These are phyloP conservation scores for Bostrychus sinensis DNA, from an alignment of 2,113 vertebrate genomes.

Conservation along the genomic window DNA sequence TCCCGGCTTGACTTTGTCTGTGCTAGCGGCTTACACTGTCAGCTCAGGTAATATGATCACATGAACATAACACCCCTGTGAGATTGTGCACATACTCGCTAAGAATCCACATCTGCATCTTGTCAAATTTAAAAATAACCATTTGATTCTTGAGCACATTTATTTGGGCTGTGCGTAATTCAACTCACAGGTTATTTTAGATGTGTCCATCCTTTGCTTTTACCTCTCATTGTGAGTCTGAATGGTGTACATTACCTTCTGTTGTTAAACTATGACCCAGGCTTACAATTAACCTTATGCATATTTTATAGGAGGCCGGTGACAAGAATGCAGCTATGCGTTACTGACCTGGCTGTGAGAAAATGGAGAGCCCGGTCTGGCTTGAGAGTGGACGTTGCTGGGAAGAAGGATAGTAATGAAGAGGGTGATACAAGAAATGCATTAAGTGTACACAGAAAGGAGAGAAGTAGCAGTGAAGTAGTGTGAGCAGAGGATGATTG, in stretches of 20 bases:
- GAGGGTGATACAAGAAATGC: slow-evolving; percentile 14
- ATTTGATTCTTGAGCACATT: slow-evolving; percentile 22
- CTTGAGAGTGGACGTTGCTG: slow-evolving; percentile 6
- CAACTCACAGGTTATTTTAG: slow-evolving; percentile 14
- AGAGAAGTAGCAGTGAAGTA: slow-evolving; percentile 9
- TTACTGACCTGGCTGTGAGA: slow-evolving; percentile 58
- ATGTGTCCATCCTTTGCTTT: slow-evolving; percentile 11
- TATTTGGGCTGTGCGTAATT: slow-evolving; percentile 39
- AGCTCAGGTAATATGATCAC: slow-evolving; percentile 45
- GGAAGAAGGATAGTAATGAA: slow-evolving; percentile 17
- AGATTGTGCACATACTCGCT: slow-evolving; percentile 15
- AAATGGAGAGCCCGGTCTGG: slow-evolving; percentile 6
- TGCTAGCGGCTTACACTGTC: slow-evolving; percentile 24
- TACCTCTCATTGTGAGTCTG: slow-evolving; percentile 20
- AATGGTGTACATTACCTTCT: slow-evolving; percentile 62
- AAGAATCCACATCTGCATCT: slow-evolving; percentile 8
- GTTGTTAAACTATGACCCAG: slow-evolving; percentile 69
- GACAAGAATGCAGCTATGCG: slow-evolving; percentile 59
- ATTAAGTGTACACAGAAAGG: slow-evolving; percentile 33
- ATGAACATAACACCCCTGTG: slow-evolving; percentile 37
- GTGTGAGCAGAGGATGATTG: slow-evolving; percentile 12
- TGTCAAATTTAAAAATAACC: slow-evolving; percentile 18
- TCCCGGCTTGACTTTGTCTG: background rate
- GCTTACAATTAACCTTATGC: slow-evolving; percentile 70
- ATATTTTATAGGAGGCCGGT: slow-evolving; percentile 72